Evolutionary conservation across 2,888 invertebrate genomes (phyloP).

Genomic region (Spialia ferax): DNA sequence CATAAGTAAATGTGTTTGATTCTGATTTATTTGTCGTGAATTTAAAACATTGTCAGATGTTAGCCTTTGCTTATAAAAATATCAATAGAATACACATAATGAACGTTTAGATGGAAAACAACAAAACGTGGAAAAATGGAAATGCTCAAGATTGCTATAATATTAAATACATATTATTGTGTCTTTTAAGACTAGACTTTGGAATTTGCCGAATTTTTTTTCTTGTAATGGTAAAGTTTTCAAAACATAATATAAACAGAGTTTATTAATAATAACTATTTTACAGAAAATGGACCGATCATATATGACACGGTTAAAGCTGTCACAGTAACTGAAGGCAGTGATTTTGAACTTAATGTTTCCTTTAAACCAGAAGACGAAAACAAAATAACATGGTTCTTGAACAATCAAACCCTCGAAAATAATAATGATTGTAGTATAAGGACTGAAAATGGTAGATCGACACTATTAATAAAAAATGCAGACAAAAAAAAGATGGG

Average conservation of each 20-base stretch:
- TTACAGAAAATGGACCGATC: constrained; percentile 83
- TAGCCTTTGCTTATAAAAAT: too few relatives aligned
- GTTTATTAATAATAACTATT: constrained; percentile 58
- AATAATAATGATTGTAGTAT: constrained; percentile 88
- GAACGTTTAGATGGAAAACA: background rate
- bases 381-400: constrained; percentile 94
- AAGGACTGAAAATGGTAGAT: constrained; percentile 86
- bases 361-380: constrained; percentile 90
- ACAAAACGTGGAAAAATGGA: background rate
- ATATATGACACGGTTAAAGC: constrained; percentile 93
- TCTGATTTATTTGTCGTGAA: background rate
- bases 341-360: constrained; percentile 89
- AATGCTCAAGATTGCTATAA: background rate
- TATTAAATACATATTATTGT: background rate
- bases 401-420: constrained; percentile 92
- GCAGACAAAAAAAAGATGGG: constrained; percentile 92
- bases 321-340: constrained; percentile 89
- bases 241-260: background rate
- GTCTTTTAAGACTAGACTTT: background rate
- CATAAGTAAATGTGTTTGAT: background rate
- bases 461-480: constrained; percentile 89
- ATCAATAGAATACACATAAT: too few relatives aligned
- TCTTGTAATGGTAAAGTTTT: background rate
- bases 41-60: too few relatives aligned
- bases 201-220: background rate